Percentiles rank a stretch among this genome's conserved stretches.
phyloP scores from a whole-genome alignment of 2,797 vertebrate genomes.

The Liparis tanakae region DNA sequence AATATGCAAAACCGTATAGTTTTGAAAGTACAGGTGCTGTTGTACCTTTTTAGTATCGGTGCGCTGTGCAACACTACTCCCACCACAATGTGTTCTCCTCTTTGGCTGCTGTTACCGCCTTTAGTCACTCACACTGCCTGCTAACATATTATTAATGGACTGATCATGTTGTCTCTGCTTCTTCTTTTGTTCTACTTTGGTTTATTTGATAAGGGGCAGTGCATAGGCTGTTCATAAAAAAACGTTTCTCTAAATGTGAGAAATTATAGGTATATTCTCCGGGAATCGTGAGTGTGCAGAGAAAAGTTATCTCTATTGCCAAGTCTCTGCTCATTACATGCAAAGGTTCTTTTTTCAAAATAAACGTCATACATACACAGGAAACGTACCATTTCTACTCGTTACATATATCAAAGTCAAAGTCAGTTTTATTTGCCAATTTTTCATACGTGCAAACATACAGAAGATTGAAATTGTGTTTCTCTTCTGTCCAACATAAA shows the following conservation, averaged over 20 bases:
- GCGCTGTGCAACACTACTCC: too few relatives aligned
- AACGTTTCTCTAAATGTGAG: too few relatives aligned
- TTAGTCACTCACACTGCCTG: not conserved
- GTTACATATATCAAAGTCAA: not conserved
- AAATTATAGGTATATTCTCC: not conserved
- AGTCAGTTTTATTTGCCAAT: too few relatives aligned
- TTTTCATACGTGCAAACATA: too few relatives aligned
- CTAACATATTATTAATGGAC: not conserved
- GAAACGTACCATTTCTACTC: not conserved
- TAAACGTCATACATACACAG: not conserved
- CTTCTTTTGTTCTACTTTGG: too few relatives aligned
- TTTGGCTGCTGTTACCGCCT: not conserved
- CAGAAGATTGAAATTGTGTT: too few relatives aligned
- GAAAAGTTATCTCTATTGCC: not conserved
- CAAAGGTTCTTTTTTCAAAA: not conserved
- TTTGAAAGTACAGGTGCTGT: too few relatives aligned
- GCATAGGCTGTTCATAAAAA: too few relatives aligned
- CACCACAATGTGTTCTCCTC: constrained; percentile 2
- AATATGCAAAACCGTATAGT: too few relatives aligned
- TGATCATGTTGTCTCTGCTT: not conserved
- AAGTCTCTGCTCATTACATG: not conserved
- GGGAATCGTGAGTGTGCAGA: not conserved
- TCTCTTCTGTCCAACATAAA: too few relatives aligned
- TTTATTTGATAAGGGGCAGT: too few relatives aligned
- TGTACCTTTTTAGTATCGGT: too few relatives aligned